Evolutionary conservation across 2,113 vertebrate genomes (phyloP).

Genomic region (Plecturocebus donacophilus): DNA sequence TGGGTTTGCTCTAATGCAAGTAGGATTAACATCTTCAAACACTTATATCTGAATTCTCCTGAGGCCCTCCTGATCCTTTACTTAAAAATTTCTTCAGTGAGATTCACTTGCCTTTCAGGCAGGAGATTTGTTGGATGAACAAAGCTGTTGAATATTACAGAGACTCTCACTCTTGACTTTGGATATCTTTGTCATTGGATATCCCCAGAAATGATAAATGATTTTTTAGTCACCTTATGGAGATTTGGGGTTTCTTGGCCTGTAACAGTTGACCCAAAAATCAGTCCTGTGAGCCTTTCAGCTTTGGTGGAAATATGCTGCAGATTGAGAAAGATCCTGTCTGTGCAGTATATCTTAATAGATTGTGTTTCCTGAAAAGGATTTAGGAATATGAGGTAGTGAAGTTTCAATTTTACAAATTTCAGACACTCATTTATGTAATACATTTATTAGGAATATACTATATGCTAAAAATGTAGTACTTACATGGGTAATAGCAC

Average conservation of each 20-base stretch:
- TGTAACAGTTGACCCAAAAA: background rate
- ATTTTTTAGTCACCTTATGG: background rate
- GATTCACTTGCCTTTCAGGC: background rate
- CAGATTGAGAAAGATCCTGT: background rate
- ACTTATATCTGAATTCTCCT: slow-evolving; percentile 34
- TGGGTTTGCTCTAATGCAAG: background rate
- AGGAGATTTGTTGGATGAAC: background rate
- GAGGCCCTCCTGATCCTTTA: background rate
- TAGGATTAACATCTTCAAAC: slow-evolving; percentile 50
- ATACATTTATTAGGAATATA: background rate
- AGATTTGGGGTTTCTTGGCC: background rate
- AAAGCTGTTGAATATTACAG: background rate
- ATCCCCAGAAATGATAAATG: background rate
- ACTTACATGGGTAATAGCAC: background rate
- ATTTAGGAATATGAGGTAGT: background rate
- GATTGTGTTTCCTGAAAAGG: slow-evolving; percentile 30
- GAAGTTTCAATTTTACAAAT: slow-evolving; percentile 24
- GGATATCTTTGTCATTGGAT: slow-evolving; percentile 4
- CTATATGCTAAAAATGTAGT: background rate
- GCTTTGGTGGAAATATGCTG: background rate
- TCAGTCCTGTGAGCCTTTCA: background rate
- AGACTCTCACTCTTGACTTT: background rate
- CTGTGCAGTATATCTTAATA: background rate
- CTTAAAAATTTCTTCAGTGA: background rate
- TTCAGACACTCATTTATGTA: background rate